A percentile compares a stretch with the other conserved stretches of the same genome.
These are phyloP conservation scores for Pteropus rufus DNA, from an alignment of 2,797 vertebrate species.

Conservation along the genomic window DNA sequence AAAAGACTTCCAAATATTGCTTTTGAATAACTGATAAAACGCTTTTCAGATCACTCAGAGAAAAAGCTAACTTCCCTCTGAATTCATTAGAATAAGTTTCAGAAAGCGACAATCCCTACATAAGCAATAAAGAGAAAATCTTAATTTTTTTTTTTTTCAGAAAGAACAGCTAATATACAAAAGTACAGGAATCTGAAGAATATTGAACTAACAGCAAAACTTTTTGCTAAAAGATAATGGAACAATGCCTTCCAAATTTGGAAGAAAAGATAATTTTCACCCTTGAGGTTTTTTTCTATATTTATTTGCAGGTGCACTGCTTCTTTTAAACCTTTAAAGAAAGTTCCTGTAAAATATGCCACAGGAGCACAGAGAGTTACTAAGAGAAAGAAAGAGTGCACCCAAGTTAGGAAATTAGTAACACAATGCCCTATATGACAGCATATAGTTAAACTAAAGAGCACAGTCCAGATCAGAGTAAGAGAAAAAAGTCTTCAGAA, in stretches of 20 bases:
- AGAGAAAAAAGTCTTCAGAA: background rate
- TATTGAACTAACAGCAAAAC: background rate
- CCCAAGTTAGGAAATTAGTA: background rate
- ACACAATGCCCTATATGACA: background rate
- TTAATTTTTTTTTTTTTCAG: background rate
- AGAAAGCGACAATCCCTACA: background rate
- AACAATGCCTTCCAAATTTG: background rate
- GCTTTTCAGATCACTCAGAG: background rate
- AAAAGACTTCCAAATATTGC: background rate
- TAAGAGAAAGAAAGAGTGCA: background rate
- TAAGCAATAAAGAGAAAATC: background rate
- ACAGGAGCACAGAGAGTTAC: background rate
- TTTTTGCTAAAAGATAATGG: background rate
- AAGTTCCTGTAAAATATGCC: background rate
- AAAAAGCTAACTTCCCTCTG: background rate
- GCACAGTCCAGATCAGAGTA: background rate
- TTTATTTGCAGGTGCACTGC: background rate
- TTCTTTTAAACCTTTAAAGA: background rate
- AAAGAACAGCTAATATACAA: background rate
- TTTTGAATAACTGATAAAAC: too few species aligned
- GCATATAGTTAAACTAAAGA: background rate
- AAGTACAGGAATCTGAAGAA: background rate
- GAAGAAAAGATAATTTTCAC: background rate
- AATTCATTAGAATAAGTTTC: background rate
- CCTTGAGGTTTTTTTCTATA: background rate